Evolutionary conservation across 2,888 invertebrate species (phyloP), one percentile per base, ranked within the genome.

Genomic region (Agonopterix heracliana): DNA sequence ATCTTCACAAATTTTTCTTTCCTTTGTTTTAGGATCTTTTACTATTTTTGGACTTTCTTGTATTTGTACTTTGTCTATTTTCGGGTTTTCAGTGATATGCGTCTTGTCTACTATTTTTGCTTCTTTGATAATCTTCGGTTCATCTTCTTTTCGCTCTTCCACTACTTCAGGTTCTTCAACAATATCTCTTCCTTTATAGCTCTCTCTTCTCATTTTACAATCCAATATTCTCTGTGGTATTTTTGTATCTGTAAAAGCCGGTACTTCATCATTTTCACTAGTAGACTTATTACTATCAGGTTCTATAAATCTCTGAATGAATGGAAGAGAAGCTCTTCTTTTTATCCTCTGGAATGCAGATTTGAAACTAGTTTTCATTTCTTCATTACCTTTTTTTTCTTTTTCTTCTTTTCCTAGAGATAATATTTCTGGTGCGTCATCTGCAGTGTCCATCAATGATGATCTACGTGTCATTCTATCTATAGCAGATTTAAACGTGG

Each of bases 401-500:
- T 26, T 26, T 26, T 26, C 26, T 5, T 26, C 26, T 26, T 26
- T 26, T 26, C 26, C 26, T 26, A 5, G 26, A 26, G 26, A 26
- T 7, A 7, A 5, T 26, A 26, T 26, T 26, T 26, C 26, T 2
- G 26, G 26, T 26, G 26, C 26, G 26, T 26, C 26, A 5, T 26
- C 26, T 26, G 26, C 26, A 26, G 26, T 26, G 26, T 26, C 26
- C 26, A 26, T 26, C 3, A 26, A 5, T 26, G 26, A 26, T 26
- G 26, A 5, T 26, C 26, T 26, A 7, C 26, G 26, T 7, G 65
- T 74, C 35, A 88, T 83, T 63, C 83, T 72, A 26, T 79, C 71
- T 45, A 88, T 69, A 1, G 87, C 88, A 40, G 81, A 78, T 63
- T 78, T 78, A 52, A 88, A 85, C 42, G 78, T 83, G 1, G 65